Conservation (phyloP, 2,888 invertebrate genomes). For the Aleiodes alternator region DNA sequence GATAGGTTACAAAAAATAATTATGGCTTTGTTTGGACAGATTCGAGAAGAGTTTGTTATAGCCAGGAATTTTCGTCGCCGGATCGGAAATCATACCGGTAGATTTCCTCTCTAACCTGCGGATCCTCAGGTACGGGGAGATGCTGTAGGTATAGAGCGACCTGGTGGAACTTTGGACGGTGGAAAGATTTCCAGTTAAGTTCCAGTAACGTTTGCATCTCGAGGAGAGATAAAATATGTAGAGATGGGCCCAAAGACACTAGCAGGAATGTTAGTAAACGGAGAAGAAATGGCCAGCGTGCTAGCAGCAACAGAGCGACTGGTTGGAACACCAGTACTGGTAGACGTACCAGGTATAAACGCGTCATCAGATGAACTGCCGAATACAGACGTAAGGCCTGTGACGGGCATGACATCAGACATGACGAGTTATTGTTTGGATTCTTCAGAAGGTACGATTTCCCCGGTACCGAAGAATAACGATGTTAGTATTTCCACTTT, state of each 20-base stretch:
- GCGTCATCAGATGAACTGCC: not conserved
- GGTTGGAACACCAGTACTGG: not conserved
- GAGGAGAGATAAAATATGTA: not conserved
- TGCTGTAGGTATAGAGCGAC: not conserved
- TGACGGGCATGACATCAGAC: too few species aligned
- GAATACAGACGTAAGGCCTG: not conserved
- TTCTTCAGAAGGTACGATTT: too few species aligned
- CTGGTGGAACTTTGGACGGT: not conserved
- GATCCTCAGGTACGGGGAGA: not conserved
- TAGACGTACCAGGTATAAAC: not conserved
- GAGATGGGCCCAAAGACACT: conserved; percentile 6
- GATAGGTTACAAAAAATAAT: not conserved
- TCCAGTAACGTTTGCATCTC: too few species aligned
- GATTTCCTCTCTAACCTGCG: not conserved
- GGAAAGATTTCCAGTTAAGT: not conserved
- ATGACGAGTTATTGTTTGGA: too few species aligned
- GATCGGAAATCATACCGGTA: not conserved
- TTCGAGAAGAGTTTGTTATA: not conserved
- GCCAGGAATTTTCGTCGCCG: not conserved
- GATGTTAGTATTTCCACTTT: too few species aligned
- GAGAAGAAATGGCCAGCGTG: conserved; percentile 2
- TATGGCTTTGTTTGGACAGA: not conserved
- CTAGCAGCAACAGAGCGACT: not conserved
- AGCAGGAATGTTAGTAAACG: not conserved
- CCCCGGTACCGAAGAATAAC: too few species aligned